Evolutionary conservation across 2,888 invertebrate species (phyloP), one percentile per base, ranked within the genome.

Genomic region (Yponomeuta malinellus): DNA sequence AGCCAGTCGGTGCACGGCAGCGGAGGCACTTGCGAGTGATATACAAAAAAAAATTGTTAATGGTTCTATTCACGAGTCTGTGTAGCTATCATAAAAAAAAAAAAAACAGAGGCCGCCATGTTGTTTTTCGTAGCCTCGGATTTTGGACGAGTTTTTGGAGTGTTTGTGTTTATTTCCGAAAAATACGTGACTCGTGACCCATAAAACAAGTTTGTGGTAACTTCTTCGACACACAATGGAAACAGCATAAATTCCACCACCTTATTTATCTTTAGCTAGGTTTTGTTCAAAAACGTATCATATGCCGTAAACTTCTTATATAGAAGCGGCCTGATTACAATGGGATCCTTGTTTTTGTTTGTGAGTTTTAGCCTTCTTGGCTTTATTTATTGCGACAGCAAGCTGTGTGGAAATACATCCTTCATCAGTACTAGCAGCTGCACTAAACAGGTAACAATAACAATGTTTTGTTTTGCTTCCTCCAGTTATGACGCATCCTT

Each of bases 371-470:
- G 76, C 79, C 76, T 81, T 73, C 72, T 82, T 48, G 78, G 85
- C 71, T 78, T 79, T 83, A 85, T 80, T 74, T 77, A 76, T 77
- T 83, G 83, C 72, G 75, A 77, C 23, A 74, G 72, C 31, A 76
- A 81, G 72, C 74, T 90, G 72, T 88, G 87, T 75, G 83, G 81
- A 68, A 86, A 86, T 70, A 82, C 80, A 68, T 83, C 81, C 2
- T 79, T 82, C 2, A 69, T 71, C 72, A 78, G 79, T 73, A 78
- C 80, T 29, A 80, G 86, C 29, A 89, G 86, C 77, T 91, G 91
- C 75, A 84, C 85, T 69, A 87, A 84, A 29, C 87, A 89, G 87
- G 91, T 90, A 81, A 74, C 76, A 72, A 33, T 68, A 68, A 12
- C 64, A 37, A 70, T 43, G 10, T 43, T 64, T 64, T 23, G 29